A percentile compares a stretch with the other conserved stretches of the same genome.
Evolutionary conservation across 2,113 vertebrate genomes (phyloP).

Genomic region (Urocynchramus pylzowi): DNA sequence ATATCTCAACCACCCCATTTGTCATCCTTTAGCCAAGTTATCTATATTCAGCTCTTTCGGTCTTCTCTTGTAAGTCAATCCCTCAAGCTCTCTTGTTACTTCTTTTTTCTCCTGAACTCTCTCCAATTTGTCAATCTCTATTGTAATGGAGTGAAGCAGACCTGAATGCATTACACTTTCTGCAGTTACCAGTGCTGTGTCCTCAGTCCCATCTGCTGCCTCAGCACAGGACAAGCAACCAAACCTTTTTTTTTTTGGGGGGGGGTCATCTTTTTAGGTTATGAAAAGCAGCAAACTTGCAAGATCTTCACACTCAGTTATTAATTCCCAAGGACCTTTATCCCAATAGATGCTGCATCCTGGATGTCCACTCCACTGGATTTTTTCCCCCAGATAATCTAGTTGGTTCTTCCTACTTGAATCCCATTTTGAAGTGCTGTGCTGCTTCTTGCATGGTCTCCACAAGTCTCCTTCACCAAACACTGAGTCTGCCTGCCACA

Average conservation of each 20-base stretch:
- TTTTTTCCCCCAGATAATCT: not conserved
- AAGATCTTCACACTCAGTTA: not conserved
- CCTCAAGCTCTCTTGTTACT: conserved; percentile 48
- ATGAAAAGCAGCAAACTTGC: not conserved
- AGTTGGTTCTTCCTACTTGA: not conserved
- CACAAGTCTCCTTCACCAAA: not conserved
- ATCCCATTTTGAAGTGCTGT: not conserved
- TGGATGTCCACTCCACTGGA: not conserved
- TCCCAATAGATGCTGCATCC: not conserved
- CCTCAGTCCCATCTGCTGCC: not conserved
- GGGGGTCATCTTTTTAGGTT: not conserved
- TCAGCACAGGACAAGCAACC: not conserved
- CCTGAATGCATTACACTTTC: conserved; percentile 45
- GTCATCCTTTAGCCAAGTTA: conserved; percentile 68
- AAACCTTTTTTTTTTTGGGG: not conserved
- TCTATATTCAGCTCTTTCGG: conserved; percentile 65
- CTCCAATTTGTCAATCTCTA: conserved; percentile 59
- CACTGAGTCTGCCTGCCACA: rapidly evolving
- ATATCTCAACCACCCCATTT: conserved; percentile 61
- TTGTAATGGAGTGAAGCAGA: conserved; percentile 42
- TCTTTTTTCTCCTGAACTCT: conserved; percentile 35
- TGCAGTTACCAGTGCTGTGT: not conserved
- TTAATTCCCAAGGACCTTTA: rapidly evolving
- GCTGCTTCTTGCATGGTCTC: not conserved
- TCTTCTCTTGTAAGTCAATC: conserved; percentile 62